Percentiles rank a stretch among this genome's conserved stretches.
Conservation (phyloP, 2,797 vertebrate species). For the Cynopterus sphinx region DNA sequence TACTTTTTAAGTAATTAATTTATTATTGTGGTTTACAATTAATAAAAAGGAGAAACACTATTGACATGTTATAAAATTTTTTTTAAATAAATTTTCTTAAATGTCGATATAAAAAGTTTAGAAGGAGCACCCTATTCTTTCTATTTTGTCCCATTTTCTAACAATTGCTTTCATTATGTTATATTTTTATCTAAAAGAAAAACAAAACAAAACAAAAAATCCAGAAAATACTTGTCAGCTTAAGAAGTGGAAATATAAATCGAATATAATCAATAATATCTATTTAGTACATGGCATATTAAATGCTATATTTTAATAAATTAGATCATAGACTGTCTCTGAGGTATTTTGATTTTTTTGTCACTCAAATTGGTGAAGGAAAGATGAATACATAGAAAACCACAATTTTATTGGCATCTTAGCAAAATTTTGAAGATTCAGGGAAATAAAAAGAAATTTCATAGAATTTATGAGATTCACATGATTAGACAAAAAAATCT, state of each 20-base stretch:
- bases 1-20: background rate
- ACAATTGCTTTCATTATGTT: background rate
- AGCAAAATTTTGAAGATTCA: background rate
- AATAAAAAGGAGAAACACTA: background rate
- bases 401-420: background rate
- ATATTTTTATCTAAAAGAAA: background rate
- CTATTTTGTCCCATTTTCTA: background rate
- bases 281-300: background rate
- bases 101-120: background rate
- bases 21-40: background rate
- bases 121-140: background rate
- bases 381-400: background rate
- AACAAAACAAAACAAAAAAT: background rate
- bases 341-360: background rate
- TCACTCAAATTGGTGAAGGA: background rate
- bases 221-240: background rate
- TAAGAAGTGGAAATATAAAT: background rate
- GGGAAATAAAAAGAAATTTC: background rate
- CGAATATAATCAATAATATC: background rate
- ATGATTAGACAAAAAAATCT: background rate
- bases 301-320: background rate
- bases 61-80: background rate
- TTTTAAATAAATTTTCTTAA: background rate
- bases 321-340: background rate
- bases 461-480: background rate